These are phyloP conservation scores for Hartigia nigra DNA, from an alignment of 2,888 invertebrate genomes.

Conservation along the genomic window DNA sequence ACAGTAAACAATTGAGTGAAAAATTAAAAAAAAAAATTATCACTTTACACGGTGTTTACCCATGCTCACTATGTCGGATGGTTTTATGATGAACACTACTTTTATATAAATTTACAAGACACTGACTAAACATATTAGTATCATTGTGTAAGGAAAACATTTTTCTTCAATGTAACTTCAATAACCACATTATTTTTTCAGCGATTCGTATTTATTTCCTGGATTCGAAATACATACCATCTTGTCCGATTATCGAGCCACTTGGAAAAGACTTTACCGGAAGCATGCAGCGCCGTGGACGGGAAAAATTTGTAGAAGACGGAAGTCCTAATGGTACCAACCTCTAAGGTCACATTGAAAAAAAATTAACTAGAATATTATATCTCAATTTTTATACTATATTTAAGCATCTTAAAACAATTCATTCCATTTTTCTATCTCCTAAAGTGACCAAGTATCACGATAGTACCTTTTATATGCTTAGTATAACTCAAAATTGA, in stretches of 20 bases:
- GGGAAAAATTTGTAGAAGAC: background rate
- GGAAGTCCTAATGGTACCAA: background rate
- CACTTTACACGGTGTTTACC: conserved; percentile 23
- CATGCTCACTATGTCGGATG: conserved; percentile 29
- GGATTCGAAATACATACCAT: conserved; percentile 60
- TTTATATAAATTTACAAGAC: conserved; percentile 19
- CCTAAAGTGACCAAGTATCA: background rate
- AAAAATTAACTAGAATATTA: background rate
- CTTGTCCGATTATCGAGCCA: conserved; percentile 43
- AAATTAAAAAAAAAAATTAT: background rate
- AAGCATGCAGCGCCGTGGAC: background rate
- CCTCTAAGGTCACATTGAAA: background rate
- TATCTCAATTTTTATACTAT: background rate
- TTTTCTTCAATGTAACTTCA: conserved; percentile 20
- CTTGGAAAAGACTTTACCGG: conserved; percentile 6
- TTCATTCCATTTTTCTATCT: background rate
- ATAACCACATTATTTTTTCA: conserved; percentile 22
- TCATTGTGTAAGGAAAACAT: background rate
- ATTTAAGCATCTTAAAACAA: background rate
- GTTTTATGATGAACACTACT: conserved; percentile 16
- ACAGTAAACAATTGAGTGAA: background rate
- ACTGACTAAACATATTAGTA: conserved; percentile 31
- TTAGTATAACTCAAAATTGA: background rate
- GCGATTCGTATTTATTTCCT: conserved; percentile 47
- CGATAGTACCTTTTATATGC: background rate